Percentiles rank a stretch among this genome's conserved stretches.
phyloP scores from a whole-genome alignment of 2,797 vertebrate genomes.

The Sebastes kiyomatsui region DNA sequence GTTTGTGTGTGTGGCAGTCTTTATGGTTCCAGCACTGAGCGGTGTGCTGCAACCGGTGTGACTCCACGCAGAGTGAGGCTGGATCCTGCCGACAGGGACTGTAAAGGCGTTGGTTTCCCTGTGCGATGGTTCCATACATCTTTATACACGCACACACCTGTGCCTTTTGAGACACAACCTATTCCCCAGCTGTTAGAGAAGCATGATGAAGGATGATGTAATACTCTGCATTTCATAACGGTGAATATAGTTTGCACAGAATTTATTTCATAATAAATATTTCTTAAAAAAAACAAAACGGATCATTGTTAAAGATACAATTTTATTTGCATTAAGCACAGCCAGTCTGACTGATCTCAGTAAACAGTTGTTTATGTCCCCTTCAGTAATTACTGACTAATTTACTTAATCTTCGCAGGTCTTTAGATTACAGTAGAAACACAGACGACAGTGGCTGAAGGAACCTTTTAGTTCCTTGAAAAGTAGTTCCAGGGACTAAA shows the following conservation, averaged over 20 bases:
- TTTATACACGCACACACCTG: not conserved
- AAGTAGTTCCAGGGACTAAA: too few species aligned
- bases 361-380: not conserved
- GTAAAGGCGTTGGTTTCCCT: constrained; percentile 73
- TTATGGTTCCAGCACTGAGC: constrained; percentile 70
- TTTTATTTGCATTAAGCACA: not conserved
- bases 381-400: not conserved
- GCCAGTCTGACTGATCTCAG: not conserved
- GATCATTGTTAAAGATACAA: not conserved
- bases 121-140: constrained; percentile 82
- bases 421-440: too few species aligned
- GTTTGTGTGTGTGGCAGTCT: constrained; percentile 61
- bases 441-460: too few species aligned
- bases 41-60: constrained; percentile 58
- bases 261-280: not conserved
- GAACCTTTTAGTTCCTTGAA: too few species aligned
- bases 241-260: not conserved
- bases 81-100: constrained; percentile 82
- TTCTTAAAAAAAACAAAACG: not conserved
- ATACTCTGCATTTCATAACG: not conserved
- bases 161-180: not conserved
- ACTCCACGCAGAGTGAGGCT: constrained; percentile 75
- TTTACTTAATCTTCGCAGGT: too few species aligned
- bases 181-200: not conserved
- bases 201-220: not conserved